A percentile compares a stretch with the other conserved stretches of the same genome.
Conservation (phyloP, 2,888 invertebrate species). For the Erynnis tages region DNA sequence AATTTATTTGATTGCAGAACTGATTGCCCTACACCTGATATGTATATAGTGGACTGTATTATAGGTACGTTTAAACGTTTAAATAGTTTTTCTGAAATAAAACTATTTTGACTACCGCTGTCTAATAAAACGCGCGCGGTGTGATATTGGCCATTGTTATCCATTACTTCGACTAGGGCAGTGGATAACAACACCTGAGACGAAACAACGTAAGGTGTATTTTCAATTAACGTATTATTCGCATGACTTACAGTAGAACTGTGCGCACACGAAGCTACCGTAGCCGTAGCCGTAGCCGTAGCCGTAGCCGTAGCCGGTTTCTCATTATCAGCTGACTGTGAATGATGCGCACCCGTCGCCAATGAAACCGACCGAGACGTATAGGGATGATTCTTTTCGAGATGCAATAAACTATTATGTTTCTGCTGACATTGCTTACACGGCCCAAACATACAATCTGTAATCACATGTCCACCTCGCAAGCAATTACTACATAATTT, state of each 20-base stretch:
- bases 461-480: neutral
- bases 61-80: neutral
- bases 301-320: neutral
- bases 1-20: neutral
- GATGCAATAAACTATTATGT: conserved; percentile 28
- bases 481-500: neutral
- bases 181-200: neutral
- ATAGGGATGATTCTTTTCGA: too few species aligned
- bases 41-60: conserved; percentile 6
- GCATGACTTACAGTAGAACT: too few species aligned
- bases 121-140: neutral
- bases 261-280: too few species aligned
- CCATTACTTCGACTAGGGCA: neutral
- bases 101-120: neutral
- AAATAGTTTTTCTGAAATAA: neutral
- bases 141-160: neutral
- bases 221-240: too few species aligned
- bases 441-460: conserved; percentile 13
- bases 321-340: neutral
- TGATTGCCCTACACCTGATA: neutral
- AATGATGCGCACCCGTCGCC: neutral
- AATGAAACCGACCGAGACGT: too few species aligned
- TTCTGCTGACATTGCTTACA: conserved; percentile 27
- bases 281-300: neutral
- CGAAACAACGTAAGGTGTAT: too few species aligned